Percentiles rank a stretch among this genome's conserved stretches.
Evolutionary conservation across 2,113 vertebrate species (phyloP).

Genomic region (Syngnathoides biaculeatus): DNA sequence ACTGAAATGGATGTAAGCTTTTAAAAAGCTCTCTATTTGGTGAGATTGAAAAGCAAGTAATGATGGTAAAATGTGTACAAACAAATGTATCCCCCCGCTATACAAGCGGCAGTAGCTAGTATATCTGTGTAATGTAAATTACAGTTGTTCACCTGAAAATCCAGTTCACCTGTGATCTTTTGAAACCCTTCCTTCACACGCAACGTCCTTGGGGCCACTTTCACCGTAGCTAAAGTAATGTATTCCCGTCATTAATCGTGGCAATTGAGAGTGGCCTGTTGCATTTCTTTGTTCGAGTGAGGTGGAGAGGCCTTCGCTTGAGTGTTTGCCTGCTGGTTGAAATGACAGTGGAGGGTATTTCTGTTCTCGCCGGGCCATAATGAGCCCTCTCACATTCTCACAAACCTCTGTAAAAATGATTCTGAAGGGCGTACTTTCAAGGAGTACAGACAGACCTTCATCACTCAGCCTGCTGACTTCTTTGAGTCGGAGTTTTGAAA

Average conservation of each 20-base stretch:
- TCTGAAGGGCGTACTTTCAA: conserved; percentile 35
- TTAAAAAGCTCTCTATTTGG: background rate
- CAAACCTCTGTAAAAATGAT: conserved; percentile 26
- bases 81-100: background rate
- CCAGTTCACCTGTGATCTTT: background rate
- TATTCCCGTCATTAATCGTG: conserved; percentile 11
- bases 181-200: background rate
- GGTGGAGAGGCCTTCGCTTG: conserved; percentile 34
- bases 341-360: conserved; percentile 35
- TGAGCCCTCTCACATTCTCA: conserved; percentile 32
- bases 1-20: background rate
- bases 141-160: background rate
- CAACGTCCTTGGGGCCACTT: background rate
- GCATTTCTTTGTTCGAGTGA: conserved; percentile 26
- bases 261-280: conserved; percentile 7
- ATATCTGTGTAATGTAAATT: background rate
- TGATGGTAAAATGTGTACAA: background rate
- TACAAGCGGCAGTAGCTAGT: too few relatives aligned
- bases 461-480: conserved; percentile 22
- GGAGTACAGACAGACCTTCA: conserved; percentile 2
- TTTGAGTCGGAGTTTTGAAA: conserved; percentile 24
- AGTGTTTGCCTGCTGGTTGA: conserved; percentile 40
- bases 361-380: conserved; percentile 22
- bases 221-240: conserved; percentile 13
- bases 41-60: background rate